Evolutionary conservation across 2,797 vertebrate genomes (phyloP), one percentile per base, ranked within the genome.

Genomic region (Dendrocincla fuliginosa): DNA sequence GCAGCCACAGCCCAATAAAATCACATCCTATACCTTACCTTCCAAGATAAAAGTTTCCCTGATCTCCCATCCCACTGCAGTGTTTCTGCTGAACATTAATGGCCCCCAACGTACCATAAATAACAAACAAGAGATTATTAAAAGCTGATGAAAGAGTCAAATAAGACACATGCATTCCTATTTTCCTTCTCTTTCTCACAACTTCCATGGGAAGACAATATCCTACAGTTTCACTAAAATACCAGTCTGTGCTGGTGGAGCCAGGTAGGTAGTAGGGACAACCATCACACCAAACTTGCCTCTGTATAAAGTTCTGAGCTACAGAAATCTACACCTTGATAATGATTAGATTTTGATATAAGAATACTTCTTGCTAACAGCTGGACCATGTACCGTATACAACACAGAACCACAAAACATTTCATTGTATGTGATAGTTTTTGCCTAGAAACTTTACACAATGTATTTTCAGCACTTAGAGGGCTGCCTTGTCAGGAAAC

Each of bases 61-160:
- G 1, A 9, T 32, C 20, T 42, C 61, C 30, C 24, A 4, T 13
- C 4, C 4, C 15, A 2, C 0, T 8, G 28, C 41, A 56, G 8
- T 11, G 32, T 49, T 79, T 79, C 57, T 79, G 6, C 50, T 7
- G 0, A 70, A 46, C 47, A 39, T 3, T 53, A 24, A 64, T 69
- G 11, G n/a, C 28, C 25, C 24, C 6, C 8, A 39, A 23, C 87
- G 42, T 9, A 67, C 19, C 16, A 74, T 35, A 67, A 74, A 59
- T 28, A 52, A 84, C 2, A 1, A 86, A 46, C 1, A 33, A 16
- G 17, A 44, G 24, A 55, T 14, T 56, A n/a, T 14, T 23, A 70
- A 61, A 88, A 93, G n/a, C 5, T 63, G 47, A 41, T 20, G 35
- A 80, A 53, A 53, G 55, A 64, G 14, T 60, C 20, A 47, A 28